Evolutionary conservation across 1,140 invertebrate genomes (phyloP), one percentile per base, ranked within the genome.

Genomic region (Brachionus rotundiformis): DNA sequence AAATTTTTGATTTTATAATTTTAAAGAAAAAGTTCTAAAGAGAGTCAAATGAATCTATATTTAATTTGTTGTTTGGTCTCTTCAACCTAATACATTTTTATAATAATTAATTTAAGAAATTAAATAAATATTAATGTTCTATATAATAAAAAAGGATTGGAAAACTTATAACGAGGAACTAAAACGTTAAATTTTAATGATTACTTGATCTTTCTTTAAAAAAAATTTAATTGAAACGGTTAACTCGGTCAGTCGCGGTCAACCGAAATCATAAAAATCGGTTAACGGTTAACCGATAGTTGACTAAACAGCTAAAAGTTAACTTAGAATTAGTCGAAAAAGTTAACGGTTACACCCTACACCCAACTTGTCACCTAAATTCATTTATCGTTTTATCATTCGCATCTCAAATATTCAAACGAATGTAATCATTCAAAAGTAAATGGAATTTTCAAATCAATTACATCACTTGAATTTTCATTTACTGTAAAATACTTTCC

Each of bases 81-180:
- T 49, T 49, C 44, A 49, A 49, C 44, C 44, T 49, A 49, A 49
- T 49, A 49, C 44, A 49, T 47, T 49, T 49, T 49, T 49, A 49
- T 49, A 49, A 49, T 49, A 49, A 49, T 49, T 49, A 49, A 49
- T 49, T 49, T 49, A 49, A 49, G 44, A 49, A 49, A 49, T 49
- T 49, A 11, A 49, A 49, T 49, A 49, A 49, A 19, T 19, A 49
- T 49, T 49, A 49, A 49, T 49, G 44, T 49, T 49, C 16, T 16
- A 16, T 49, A 49, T 49, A 49, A 19, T 49, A 49, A 49, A 49
- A 23, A 49, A 49, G 44, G 44, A 49, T 49, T 49, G 44, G 16
- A 49, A 49, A 49, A 19, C 5, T 49, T 49, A n/a, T 49, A 19
- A 49, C 16, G 16, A 49, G 44, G 44, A 49, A 49, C 44, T 49